Evolutionary conservation across 1,140 invertebrate species (phyloP).

Genomic region (Leptonema lineaticorne): DNA sequence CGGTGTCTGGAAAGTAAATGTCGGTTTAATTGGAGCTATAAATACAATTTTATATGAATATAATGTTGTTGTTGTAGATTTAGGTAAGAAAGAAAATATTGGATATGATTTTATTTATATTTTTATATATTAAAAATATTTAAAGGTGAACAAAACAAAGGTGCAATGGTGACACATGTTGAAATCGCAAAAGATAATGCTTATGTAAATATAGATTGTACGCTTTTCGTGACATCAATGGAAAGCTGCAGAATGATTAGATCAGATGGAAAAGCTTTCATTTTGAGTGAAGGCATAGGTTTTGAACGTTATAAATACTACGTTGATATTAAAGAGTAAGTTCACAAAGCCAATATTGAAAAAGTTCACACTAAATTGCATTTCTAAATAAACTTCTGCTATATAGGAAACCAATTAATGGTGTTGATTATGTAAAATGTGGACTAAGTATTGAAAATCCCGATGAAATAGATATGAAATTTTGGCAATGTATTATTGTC

Average conservation of each 20-base stretch:
- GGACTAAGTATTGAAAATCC: conserved; percentile 20
- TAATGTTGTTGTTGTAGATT: conserved; percentile 21
- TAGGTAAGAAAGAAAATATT: not conserved
- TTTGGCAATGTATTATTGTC: conserved; percentile 28
- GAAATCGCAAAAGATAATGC: not conserved
- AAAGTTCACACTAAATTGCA: not conserved
- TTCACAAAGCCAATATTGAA: not conserved
- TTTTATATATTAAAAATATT: not conserved
- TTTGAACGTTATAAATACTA: conserved; percentile 25
- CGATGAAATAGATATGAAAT: conserved; percentile 5
- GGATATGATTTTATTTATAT: not conserved
- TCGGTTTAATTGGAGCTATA: conserved; percentile 28
- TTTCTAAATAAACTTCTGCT: too few relatives aligned
- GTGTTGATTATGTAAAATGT: conserved; percentile 24
- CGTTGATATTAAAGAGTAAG: not conserved
- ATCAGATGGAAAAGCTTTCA: conserved; percentile 29
- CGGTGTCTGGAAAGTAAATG: conserved; percentile 28
- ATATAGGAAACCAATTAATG: conserved; percentile 3
- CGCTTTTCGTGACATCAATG: conserved; percentile 1
- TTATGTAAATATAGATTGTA: conserved; percentile 20
- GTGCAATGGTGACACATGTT: not conserved
- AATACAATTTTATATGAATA: conserved; percentile 19
- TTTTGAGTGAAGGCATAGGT: conserved; percentile 21
- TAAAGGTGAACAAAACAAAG: conserved; percentile 18
- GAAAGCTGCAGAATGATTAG: conserved; percentile 30